Percentiles rank a stretch among this genome's conserved stretches.
Conservation (phyloP, 2,888 invertebrate species). For the Pachydiplax longipennis region DNA sequence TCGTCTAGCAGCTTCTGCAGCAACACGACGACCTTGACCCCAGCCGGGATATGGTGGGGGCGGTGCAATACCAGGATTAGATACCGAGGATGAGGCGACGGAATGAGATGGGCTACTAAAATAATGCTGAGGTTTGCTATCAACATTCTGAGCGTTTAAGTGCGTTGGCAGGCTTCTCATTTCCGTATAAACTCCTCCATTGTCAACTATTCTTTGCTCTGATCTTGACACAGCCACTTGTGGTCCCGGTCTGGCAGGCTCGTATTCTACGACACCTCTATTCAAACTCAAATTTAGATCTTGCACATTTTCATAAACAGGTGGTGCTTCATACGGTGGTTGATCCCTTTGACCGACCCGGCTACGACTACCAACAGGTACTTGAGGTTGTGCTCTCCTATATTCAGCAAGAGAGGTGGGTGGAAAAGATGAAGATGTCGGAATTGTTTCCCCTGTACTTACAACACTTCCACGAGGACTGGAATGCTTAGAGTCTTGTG, state of each 20-base stretch:
- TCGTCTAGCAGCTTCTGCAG: slow-evolving; percentile 16
- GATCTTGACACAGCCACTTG: slow-evolving; percentile 50
- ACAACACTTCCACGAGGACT: slow-evolving; percentile 60
- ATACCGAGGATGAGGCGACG: neutral
- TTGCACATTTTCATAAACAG: slow-evolving; percentile 70
- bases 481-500: slow-evolving; percentile 62
- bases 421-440: slow-evolving; percentile 59
- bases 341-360: slow-evolving; percentile 5
- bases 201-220: slow-evolving; percentile 3
- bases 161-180: neutral
- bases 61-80: slow-evolving; percentile 47
- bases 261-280: slow-evolving; percentile 54
- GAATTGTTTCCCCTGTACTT: slow-evolving; percentile 57
- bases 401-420: slow-evolving; percentile 55
- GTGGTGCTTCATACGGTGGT: slow-evolving; percentile 65
- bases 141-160: neutral
- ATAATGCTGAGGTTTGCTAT: neutral
- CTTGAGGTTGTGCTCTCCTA: slow-evolving; percentile 84
- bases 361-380: slow-evolving; percentile 66
- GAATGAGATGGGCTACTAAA: neutral
- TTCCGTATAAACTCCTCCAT: slow-evolving; percentile 20
- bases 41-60: slow-evolving; percentile 52
- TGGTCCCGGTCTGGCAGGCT: slow-evolving; percentile 62
- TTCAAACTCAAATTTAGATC: slow-evolving; percentile 57
- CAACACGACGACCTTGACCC: slow-evolving; percentile 4